Base-by-base conservation (phyloP, 2,113 vertebrate species). In the Perca fluviatilis region DNA sequence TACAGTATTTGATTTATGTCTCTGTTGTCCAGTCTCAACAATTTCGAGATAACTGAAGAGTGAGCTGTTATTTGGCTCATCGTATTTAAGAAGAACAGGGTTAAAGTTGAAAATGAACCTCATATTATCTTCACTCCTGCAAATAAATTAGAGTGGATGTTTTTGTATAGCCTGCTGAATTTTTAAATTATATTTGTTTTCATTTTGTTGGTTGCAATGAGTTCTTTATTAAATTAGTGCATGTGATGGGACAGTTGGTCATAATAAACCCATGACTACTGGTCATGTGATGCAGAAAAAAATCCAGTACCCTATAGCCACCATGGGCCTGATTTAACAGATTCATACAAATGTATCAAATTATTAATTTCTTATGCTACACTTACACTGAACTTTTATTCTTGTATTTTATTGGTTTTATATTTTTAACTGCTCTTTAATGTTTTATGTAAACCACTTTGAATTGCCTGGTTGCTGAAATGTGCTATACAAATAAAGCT, bases 251-350 rank as follows among this genome's bases (percentile, higher is more conserved):
- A 54, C 71, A 65, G 57, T 43, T 43, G 56, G 77, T 65, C 51
- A 70, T 27, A 61, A 36, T 67, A 80, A 86, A 84, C 92, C 23
- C 85, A 88, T 95, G 93, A 95, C 89, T 80, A 36, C 53, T 70
- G 63, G 82, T 93, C 94, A 94, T 93, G 90, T 90, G 94, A 75
- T 74, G 21, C 46, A 68, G 19, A 56, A 75, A 60, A 64, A 81
- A 57, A 58, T 40, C 69, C 63, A 21, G 25, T 36, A 80, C 40
- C 50, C 69, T 43, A 61, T 43, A 19, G 61, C 33, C 72, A 62
- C 47, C 10, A 60, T 11, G 3, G 40, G 0, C 40, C 47, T 43
- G 15, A 23, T 16, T 57, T 23, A 64, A 66, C 16, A 51, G 18
- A 66, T 25, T 56, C 3, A 69, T 73, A 62, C 2, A 43, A 3